Evolutionary conservation across 1,140 invertebrate species (phyloP).

Genomic region (Maniola jurtina): DNA sequence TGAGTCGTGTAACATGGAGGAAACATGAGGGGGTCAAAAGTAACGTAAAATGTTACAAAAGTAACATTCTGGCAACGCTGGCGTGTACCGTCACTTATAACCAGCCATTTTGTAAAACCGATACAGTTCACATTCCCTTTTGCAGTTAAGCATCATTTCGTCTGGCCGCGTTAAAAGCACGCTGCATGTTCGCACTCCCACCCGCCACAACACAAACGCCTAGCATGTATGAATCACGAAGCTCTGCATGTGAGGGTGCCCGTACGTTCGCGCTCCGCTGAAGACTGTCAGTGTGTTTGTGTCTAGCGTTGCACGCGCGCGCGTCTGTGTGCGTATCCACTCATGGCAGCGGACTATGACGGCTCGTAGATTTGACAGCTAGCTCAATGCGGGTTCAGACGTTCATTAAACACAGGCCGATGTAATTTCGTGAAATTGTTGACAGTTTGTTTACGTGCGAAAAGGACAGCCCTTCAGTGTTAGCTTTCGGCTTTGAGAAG

Average conservation of each 20-base stretch:
- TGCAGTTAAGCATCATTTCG: slow-evolving; percentile 72
- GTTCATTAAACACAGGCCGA: slow-evolving; percentile 72
- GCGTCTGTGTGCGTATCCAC: slow-evolving; percentile 66
- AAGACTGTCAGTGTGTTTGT: slow-evolving; percentile 72
- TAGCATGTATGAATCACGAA: slow-evolving; percentile 66
- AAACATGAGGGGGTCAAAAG: no score
- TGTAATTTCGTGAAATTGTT: slow-evolving; percentile 70
- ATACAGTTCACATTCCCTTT: slow-evolving; percentile 64
- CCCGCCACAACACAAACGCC: slow-evolving; percentile 67
- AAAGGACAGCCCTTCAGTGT: slow-evolving; percentile 44
- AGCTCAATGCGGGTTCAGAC: slow-evolving; percentile 78
- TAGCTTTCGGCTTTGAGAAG: slow-evolving; percentile 15
- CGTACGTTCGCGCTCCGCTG: slow-evolving; percentile 64
- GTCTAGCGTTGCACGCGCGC: slow-evolving; percentile 54
- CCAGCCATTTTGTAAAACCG: slow-evolving; percentile 73
- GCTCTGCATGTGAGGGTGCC: slow-evolving; percentile 55
- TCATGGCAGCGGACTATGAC: slow-evolving; percentile 77
- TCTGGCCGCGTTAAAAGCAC: slow-evolving; percentile 74
- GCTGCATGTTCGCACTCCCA: slow-evolving; percentile 78
- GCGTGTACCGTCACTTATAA: slow-evolving; percentile 58
- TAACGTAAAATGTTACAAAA: no score
- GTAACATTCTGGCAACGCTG: no score
- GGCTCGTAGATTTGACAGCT: slow-evolving; percentile 79
- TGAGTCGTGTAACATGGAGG: no score
- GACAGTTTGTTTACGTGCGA: slow-evolving; percentile 60